A percentile compares a stretch with the other conserved stretches of the same genome.
phyloP scores from a whole-genome alignment of 53 echinoderm and acorn worm genomes.

The Henricia sp. region DNA sequence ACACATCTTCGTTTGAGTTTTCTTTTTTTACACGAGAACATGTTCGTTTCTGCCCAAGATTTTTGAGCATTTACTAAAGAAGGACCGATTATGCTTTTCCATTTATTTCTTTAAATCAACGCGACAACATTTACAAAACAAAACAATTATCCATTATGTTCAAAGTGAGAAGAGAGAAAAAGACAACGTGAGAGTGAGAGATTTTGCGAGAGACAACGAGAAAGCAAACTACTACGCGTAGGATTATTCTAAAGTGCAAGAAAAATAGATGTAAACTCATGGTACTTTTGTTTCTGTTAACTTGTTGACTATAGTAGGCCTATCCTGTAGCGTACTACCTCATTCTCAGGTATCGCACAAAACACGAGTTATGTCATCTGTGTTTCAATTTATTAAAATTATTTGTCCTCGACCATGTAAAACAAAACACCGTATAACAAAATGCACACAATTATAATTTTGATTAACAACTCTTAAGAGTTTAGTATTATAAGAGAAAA shows the following conservation, averaged over 20 bases:
- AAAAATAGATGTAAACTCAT: not conserved
- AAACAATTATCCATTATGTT: not conserved
- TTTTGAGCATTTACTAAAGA: no score
- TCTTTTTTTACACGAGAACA: no score
- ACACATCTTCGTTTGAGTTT: no score
- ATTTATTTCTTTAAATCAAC: not conserved
- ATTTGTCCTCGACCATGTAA: no score
- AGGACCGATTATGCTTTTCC: not conserved
- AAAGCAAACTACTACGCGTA: not conserved
- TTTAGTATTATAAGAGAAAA: not conserved
- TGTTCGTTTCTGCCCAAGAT: no score
- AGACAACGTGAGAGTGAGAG: not conserved
- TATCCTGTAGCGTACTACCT: not conserved
- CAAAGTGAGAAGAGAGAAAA: not conserved
- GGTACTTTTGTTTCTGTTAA: not conserved
- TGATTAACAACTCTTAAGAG: not conserved
- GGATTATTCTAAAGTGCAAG: not conserved
- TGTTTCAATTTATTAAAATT: not conserved
- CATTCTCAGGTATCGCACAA: constrained; percentile 1
- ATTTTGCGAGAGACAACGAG: not conserved
- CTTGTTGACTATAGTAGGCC: not conserved
- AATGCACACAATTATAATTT: not conserved
- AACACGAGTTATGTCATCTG: not conserved
- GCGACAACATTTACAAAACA: not conserved
- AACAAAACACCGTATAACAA: no score